Percentiles rank a stretch among this genome's conserved stretches.
phyloP scores from a whole-genome alignment of 1,140 invertebrate genomes.

The Penaeus vannamei region DNA sequence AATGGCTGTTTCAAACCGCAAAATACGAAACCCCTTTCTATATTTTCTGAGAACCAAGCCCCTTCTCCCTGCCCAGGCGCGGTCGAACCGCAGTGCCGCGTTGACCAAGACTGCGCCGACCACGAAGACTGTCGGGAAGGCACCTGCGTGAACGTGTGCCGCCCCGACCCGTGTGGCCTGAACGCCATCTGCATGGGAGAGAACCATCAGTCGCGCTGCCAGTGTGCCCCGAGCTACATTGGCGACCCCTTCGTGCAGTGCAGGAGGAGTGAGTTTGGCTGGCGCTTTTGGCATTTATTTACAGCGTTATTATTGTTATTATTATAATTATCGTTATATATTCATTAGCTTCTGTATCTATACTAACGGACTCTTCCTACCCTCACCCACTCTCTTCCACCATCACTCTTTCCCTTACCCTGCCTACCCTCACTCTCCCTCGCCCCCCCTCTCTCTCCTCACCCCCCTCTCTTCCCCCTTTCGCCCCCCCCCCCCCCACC shows the following conservation, averaged over 20 bases:
- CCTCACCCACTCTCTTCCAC: too few species aligned
- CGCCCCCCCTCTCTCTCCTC: too few species aligned
- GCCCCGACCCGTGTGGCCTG: slow-evolving; percentile 82
- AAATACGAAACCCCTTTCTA: too few species aligned
- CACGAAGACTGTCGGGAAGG: slow-evolving; percentile 82
- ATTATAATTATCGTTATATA: not conserved
- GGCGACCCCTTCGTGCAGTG: slow-evolving; percentile 90
- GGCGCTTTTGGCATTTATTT: not conserved
- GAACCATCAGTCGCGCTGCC: slow-evolving; percentile 83
- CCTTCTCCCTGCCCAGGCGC: not conserved
- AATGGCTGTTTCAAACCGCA: not conserved
- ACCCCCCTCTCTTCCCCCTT: too few species aligned
- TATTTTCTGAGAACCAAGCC: too few species aligned
- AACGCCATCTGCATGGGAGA: slow-evolving; percentile 86
- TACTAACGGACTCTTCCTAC: too few species aligned
- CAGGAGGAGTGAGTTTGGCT: slow-evolving; percentile 72
- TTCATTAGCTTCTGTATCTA: too few species aligned
- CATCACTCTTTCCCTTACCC: too few species aligned
- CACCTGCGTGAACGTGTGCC: slow-evolving; percentile 85
- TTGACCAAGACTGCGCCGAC: slow-evolving; percentile 82
- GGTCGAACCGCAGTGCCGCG: slow-evolving; percentile 76
- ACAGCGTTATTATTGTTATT: not conserved
- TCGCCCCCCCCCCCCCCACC: slow-evolving; percentile 29
- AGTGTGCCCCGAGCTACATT: slow-evolving; percentile 83
- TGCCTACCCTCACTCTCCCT: too few species aligned